Base-by-base conservation (phyloP, 2,888 invertebrate species). In the Cheilosia impressa region DNA sequence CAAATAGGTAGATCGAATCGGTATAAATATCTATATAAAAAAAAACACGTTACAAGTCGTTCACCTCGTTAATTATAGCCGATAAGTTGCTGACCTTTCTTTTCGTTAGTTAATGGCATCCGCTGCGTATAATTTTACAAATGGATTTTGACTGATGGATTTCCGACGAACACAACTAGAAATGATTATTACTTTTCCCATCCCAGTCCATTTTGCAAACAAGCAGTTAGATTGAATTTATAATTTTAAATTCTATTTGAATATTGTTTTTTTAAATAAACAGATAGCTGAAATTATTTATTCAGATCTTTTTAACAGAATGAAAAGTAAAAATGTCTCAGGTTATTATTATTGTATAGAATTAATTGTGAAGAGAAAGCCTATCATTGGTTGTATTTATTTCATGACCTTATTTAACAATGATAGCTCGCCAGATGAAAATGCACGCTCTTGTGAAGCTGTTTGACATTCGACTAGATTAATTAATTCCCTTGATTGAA, bases 1-100 rank as follows among this genome's bases (percentile, higher is more conserved):
- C 13, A 19, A 7, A 47, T 47, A 6, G 31, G 31, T 2, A 31
- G n/a, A n/a, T 47, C 5, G 17, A 45, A 47, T 47, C 7, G n/a
- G 19, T 50, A 22, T 3, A 13, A 4, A 19, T 50, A 10, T 47
- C 1, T 13, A 7, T 17, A 47, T n/a, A 2, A 9, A 7, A 19
- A 50, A 73, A 63, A 24, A 43, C 13, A 65, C 73, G 63, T 65
- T 65, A 65, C 38, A 47, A 75, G 73, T 75, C 65, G 47, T 65
- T 75, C 73, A 65, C 63, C 73, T 75, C 47, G n/a, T 75, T 63
- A 63, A 75, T 75, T 52, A 52, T 57, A 47, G 34, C 17, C 55
- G 27, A 17, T 2, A 38, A 58, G 73, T 63, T 55, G 63, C 45
- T 73, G 73, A 73, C 73, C 73, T 65, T 55, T 24, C 22, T 41